Evolutionary conservation across 2,797 vertebrate species (phyloP).

Genomic region (Gallinago solitaria): DNA sequence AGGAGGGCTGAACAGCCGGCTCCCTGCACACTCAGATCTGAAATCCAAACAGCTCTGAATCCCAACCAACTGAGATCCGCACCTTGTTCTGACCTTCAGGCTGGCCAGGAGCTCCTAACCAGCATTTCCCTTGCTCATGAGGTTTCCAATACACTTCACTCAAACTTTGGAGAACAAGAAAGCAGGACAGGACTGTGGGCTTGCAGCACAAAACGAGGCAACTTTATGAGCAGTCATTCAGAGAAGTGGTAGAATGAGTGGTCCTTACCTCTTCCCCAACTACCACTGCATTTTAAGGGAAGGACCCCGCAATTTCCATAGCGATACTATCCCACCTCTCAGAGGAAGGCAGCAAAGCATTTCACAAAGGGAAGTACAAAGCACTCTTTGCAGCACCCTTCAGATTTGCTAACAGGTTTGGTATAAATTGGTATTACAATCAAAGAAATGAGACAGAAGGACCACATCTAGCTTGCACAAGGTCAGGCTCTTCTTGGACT

Average conservation of each 20-base stretch:
- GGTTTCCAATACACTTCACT: background rate
- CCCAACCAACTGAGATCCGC: background rate
- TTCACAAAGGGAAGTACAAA: background rate
- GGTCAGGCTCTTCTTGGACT: rapidly evolving
- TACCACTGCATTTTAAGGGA: background rate
- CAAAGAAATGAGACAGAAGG: background rate
- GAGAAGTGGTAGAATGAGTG: background rate
- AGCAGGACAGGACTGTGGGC: background rate
- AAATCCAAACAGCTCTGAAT: background rate
- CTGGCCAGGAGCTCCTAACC: background rate
- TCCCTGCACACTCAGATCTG: background rate
- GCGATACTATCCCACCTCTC: rapidly evolving
- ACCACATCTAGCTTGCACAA: rapidly evolving
- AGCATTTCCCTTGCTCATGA: background rate
- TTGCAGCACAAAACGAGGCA: background rate
- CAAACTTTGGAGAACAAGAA: background rate
- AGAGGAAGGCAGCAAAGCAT: background rate
- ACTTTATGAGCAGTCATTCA: background rate
- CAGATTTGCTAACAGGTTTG: background rate
- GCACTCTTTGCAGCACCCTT: background rate
- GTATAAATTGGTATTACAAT: background rate
- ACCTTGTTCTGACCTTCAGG: background rate
- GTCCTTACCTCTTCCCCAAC: background rate
- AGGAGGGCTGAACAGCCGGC: background rate
- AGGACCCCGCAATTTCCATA: background rate